Conservation (phyloP, 2,888 invertebrate genomes). For the Halictus quadricinctus region DNA sequence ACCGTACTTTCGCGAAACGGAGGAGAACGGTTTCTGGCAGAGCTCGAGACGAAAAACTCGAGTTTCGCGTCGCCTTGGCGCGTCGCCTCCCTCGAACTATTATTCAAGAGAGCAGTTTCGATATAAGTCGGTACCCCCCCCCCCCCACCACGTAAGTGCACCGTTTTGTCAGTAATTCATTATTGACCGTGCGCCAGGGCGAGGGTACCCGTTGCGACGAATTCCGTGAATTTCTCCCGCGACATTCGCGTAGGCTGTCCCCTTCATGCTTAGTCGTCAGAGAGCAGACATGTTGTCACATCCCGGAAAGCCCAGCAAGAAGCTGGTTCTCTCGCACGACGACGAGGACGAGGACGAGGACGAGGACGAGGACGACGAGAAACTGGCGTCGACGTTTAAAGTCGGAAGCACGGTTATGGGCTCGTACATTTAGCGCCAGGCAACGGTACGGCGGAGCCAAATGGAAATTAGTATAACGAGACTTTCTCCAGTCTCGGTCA, state of each 20-base stretch:
- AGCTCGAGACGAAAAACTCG: too few species aligned
- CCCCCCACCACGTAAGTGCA: too few species aligned
- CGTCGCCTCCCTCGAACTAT: not conserved
- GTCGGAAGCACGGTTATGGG: conserved; percentile 34
- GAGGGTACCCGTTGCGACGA: conserved; percentile 3
- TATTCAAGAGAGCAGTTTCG: not conserved
- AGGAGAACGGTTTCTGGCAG: too few species aligned
- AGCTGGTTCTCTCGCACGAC: conserved; percentile 28
- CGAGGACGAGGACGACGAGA: not conserved
- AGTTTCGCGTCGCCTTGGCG: too few species aligned
- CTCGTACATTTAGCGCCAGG: conserved; percentile 42
- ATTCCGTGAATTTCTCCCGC: conserved; percentile 27
- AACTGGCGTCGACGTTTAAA: conserved; percentile 55
- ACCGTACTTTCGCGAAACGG: too few species aligned
- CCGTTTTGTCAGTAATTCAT: conserved; percentile 14
- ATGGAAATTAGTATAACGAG: conserved; percentile 64
- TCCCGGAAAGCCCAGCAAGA: conserved; percentile 18
- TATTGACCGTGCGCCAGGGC: conserved; percentile 23
- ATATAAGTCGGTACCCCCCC: not conserved
- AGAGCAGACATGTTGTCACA: conserved; percentile 44
- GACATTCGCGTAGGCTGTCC: not conserved
- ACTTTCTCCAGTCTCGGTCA: conserved; percentile 46
- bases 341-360: not conserved
- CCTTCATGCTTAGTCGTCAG: conserved; percentile 20
- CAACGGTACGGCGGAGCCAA: conserved; percentile 35